Evolutionary conservation across 2,797 vertebrate species (phyloP), one percentile per base, ranked within the genome.

Genomic region (Myoxocephalus aenaeus): DNA sequence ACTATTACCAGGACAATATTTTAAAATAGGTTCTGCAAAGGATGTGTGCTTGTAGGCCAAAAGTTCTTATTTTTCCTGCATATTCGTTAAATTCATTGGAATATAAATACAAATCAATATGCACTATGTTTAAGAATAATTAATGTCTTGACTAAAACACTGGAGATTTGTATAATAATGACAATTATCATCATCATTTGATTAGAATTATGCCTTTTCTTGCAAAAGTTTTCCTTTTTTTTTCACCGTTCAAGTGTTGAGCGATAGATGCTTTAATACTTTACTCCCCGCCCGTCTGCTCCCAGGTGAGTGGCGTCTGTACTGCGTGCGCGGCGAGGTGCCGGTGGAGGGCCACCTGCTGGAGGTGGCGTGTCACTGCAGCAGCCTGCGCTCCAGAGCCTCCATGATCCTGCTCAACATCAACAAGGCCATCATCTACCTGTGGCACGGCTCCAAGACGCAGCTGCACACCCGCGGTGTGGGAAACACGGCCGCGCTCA

Each of bases 371-470:
- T 99, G 97, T 89, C 98, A 99, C 93, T 98, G 97, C 94, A 99
- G 97, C 94, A 99, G 98, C 92, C 94, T 99, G 86, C 95, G 98
- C 59, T 99, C 98, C 80, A 93, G 98, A 80, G 96, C 96, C 25
- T 99, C 98, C 82, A 97, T 99, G 97, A 96, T 99, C 63, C 95
- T 99, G 67, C 97, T 99, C 85, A 99, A 96, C 85, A 93, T 98
- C 74, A 97, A 95, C 89, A 97, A 96, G 91, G 98, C 97, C 69
- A 90, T 97, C 73, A 98, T 99, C 73, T 99, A 97, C 93, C 94
- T 99, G 89, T 99, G 98, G 98, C 96, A 99, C 3, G 98, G 98
- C 91, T 99, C 98, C 94, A 99, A 99, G 93, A 95, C 96, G 18
- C 98, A 98, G 77, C 86, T 94, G 4, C 97, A 99, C 92, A 97